A percentile compares a stretch with the other conserved stretches of the same genome.
phyloP scores from a whole-genome alignment of 2,888 invertebrate genomes.

The Rhogogaster chlorosoma region DNA sequence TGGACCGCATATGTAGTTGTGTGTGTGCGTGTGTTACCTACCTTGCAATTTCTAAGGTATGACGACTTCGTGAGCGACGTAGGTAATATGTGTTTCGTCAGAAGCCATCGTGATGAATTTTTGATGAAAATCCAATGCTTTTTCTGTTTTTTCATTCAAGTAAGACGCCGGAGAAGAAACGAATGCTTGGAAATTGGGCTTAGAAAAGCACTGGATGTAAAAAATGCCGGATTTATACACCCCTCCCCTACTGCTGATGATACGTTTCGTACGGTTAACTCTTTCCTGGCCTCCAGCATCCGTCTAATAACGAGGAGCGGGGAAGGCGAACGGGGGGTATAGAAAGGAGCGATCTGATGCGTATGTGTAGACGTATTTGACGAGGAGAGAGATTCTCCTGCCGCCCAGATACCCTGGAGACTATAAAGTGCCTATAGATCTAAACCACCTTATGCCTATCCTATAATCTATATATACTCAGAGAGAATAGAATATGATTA shows the following conservation, averaged over 20 bases:
- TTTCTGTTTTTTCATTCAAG: no score
- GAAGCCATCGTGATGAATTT: background rate
- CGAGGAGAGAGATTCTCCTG: slow-evolving; percentile 17
- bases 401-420: slow-evolving; percentile 19
- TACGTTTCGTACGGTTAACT: slow-evolving; percentile 36
- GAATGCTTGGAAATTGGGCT: background rate
- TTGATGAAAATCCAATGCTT: background rate
- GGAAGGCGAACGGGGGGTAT: background rate
- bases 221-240: slow-evolving; percentile 2
- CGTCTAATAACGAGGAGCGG: slow-evolving; percentile 27
- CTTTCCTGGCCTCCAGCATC: slow-evolving; percentile 35
- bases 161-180: background rate
- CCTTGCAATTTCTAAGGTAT: background rate
- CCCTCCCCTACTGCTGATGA: background rate
- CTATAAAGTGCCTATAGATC: slow-evolving; percentile 21
- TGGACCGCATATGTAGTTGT: background rate
- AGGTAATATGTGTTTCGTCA: background rate
- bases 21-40: no score
- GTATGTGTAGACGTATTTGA: slow-evolving; percentile 1
- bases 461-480: background rate
- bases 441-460: background rate
- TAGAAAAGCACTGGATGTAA: background rate
- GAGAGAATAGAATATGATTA: slow-evolving; percentile 8
- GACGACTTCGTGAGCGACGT: background rate
- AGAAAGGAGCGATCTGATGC: slow-evolving; percentile 28